Evolutionary conservation across 2,113 vertebrate species (phyloP).

Genomic region (Cephalopterus ornatus): DNA sequence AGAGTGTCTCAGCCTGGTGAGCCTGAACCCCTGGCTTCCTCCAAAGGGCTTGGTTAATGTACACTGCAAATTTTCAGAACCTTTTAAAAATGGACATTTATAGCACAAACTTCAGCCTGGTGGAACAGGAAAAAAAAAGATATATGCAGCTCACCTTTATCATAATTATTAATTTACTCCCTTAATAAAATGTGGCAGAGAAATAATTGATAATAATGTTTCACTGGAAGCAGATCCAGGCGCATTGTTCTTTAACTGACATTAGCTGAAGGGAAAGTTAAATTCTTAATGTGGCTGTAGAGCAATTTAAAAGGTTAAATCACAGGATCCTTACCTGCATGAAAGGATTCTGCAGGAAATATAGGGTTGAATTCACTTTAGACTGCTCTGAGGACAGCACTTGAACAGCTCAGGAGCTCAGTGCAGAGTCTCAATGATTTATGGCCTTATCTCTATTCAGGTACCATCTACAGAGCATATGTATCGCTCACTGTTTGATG

Average conservation of each 20-base stretch:
- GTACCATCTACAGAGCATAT: constrained; percentile 25
- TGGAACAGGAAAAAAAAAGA: not conserved
- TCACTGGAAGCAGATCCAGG: not conserved
- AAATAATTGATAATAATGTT: constrained; percentile 61
- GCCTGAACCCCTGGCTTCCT: not conserved
- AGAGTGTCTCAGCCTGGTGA: not conserved
- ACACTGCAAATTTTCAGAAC: not conserved
- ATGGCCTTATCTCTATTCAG: constrained; percentile 46
- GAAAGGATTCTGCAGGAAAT: constrained; percentile 14
- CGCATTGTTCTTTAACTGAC: constrained; percentile 24
- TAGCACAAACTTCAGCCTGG: not conserved
- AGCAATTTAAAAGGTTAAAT: constrained; percentile 47
- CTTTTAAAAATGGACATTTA: constrained; percentile 8
- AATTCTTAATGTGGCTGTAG: constrained; percentile 38
- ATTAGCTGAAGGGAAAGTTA: constrained; percentile 42
- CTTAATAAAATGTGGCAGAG: constrained; percentile 50
- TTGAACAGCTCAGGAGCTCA: constrained; percentile 13
- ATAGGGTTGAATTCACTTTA: not conserved
- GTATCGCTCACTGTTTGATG: not conserved
- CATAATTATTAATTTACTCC: constrained; percentile 53
- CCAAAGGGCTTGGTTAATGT: not conserved
- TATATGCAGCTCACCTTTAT: constrained; percentile 34
- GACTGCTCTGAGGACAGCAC: constrained; percentile 31
- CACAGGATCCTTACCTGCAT: constrained; percentile 8
- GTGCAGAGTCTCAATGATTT: constrained; percentile 8